These are phyloP conservation scores for Centropus bengalensis DNA, from an alignment of 2,113 vertebrate genomes.

Conservation along the genomic window DNA sequence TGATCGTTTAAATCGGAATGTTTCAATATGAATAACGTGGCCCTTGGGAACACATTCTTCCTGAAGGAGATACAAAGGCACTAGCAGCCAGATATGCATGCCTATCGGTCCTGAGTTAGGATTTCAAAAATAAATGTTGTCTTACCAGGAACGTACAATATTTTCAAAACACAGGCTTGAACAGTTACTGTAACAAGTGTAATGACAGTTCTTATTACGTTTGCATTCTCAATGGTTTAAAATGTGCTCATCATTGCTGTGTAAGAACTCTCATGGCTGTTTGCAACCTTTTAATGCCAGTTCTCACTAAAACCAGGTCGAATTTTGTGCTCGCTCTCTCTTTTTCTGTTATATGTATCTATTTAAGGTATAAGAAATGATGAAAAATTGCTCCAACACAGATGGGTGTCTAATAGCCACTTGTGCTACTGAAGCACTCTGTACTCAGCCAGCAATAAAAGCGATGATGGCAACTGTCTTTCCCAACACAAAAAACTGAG, in stretches of 20 bases:
- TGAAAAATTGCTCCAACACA: neutral
- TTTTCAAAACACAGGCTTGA: neutral
- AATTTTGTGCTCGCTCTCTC: neutral
- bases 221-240: neutral
- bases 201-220: neutral
- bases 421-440: neutral
- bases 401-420: neutral
- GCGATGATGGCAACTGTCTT: neutral
- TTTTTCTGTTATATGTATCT: neutral
- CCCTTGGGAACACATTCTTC: neutral
- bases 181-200: neutral
- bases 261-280: neutral
- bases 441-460: neutral
- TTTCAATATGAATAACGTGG: neutral
- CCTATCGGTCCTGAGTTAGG: neutral
- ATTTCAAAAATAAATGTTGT: neutral
- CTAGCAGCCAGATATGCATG: neutral
- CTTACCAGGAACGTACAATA: neutral
- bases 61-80: neutral
- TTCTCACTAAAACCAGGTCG: neutral
- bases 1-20: neutral
- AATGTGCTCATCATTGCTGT: neutral
- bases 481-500: rapidly evolving
- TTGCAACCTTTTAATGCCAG: neutral
- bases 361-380: neutral